These are phyloP conservation scores for Myripristis murdjan DNA, from an alignment of 2,797 vertebrate species.

Conservation along the genomic window DNA sequence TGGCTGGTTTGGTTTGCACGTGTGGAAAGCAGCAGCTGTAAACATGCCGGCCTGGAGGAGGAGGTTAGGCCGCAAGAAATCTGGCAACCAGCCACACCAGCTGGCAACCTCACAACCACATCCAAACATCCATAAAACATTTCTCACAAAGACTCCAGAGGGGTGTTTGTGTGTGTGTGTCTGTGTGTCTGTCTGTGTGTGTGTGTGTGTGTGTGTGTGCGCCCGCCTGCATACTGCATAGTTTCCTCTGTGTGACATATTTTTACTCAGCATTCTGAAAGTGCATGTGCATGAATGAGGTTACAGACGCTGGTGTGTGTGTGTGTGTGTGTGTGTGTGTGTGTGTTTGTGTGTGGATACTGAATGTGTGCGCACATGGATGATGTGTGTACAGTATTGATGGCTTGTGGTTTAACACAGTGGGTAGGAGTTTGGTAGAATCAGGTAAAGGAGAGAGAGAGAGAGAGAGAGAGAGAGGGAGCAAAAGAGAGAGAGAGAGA, in stretches of 20 bases:
- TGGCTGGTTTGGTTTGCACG: constrained; percentile 16
- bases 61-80: constrained; percentile 29
- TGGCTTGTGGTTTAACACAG: no score
- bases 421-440: no score
- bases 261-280: no score
- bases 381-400: no score
- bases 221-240: no score
- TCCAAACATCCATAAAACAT: constrained; percentile 45
- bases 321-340: no score
- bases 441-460: constrained; percentile 68
- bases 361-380: constrained; percentile 18
- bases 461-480: constrained; percentile 53
- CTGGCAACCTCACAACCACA: constrained; percentile 51
- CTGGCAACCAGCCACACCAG: constrained; percentile 60
- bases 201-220: constrained; percentile 9
- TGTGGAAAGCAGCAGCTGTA: constrained; percentile 48
- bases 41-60: constrained; percentile 30
- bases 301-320: no score
- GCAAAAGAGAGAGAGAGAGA: constrained; percentile 6
- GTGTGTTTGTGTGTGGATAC: no score
- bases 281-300: no score
- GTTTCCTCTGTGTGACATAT: no score
- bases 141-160: constrained; percentile 11
- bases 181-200: constrained; percentile 20
- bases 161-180: constrained; percentile 16